phyloP scores from a whole-genome alignment of 30 jellyfish, hydroid and myxozoan genomes.

The Mastigias papua region DNA sequence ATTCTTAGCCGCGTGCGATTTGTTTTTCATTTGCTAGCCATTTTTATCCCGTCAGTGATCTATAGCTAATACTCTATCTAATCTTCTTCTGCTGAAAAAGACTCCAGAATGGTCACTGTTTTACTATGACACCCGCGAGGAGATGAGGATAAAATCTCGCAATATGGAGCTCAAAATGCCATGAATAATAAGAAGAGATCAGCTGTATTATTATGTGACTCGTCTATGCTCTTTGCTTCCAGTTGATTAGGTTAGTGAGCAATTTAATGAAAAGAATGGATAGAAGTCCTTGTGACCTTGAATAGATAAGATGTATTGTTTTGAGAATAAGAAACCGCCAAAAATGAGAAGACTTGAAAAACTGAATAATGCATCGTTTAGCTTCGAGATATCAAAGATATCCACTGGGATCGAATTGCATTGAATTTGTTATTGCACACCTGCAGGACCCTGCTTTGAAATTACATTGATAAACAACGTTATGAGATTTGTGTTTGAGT shows the following conservation, averaged over 20 bases:
- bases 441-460: slow-evolving; percentile 4
- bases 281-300: neutral
- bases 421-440: neutral
- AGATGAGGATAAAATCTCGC: too few species aligned
- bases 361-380: neutral
- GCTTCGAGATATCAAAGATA: neutral
- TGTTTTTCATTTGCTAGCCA: too few species aligned
- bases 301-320: neutral
- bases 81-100: too few species aligned
- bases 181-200: too few species aligned
- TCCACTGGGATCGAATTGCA: neutral
- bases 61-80: too few species aligned
- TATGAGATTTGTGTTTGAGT: neutral
- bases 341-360: neutral
- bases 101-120: too few species aligned
- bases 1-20: too few species aligned
- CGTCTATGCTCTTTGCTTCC: neutral
- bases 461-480: slow-evolving; percentile 1
- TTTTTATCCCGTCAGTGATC: too few species aligned
- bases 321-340: neutral
- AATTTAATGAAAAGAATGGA: neutral
- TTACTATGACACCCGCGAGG: too few species aligned
- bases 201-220: neutral
- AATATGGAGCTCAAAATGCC: too few species aligned
- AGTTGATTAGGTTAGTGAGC: neutral